These are phyloP conservation scores for Xenopus petersii DNA, from an alignment of 2,797 vertebrate genomes.

Conservation along the genomic window DNA sequence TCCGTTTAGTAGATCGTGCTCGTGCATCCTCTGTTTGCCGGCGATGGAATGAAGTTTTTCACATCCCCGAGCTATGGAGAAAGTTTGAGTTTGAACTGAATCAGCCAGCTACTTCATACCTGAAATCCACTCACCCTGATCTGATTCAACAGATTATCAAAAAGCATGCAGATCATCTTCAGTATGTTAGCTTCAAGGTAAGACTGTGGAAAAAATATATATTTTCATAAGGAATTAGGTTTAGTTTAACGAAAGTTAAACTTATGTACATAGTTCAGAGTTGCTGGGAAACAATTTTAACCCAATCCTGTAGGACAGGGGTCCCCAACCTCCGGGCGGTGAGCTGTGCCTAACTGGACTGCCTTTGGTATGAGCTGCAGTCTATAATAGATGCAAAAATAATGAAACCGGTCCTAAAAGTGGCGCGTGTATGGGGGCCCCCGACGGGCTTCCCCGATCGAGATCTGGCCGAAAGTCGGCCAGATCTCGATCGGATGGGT, in stretches of 20 bases:
- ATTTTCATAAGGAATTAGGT: neutral
- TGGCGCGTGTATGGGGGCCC: too few species aligned
- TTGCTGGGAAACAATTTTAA: too few species aligned
- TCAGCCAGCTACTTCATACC: constrained; percentile 82
- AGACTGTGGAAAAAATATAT: constrained; percentile 2
- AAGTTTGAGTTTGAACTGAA: constrained; percentile 88
- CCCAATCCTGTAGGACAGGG: too few species aligned
- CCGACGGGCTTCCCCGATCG: too few species aligned
- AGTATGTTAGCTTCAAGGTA: constrained; percentile 90
- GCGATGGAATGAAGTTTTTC: constrained; percentile 84
- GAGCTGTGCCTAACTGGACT: too few species aligned
- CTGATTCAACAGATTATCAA: constrained; percentile 92
- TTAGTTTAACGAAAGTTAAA: neutral
- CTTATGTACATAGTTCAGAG: neutral
- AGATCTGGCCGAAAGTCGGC: too few species aligned
- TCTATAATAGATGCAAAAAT: too few species aligned
- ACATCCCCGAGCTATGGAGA: constrained; percentile 85
- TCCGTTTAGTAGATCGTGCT: constrained; percentile 80
- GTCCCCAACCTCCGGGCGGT: too few species aligned
- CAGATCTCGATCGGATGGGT: too few species aligned
- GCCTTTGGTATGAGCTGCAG: too few species aligned
- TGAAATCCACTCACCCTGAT: constrained; percentile 85
- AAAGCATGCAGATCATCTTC: constrained; percentile 81
- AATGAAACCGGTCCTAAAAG: too few species aligned
- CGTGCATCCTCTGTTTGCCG: constrained; percentile 79